These are phyloP conservation scores for Mythimna lalbum DNA, from an alignment of 2,888 invertebrate species.

Conservation along the genomic window DNA sequence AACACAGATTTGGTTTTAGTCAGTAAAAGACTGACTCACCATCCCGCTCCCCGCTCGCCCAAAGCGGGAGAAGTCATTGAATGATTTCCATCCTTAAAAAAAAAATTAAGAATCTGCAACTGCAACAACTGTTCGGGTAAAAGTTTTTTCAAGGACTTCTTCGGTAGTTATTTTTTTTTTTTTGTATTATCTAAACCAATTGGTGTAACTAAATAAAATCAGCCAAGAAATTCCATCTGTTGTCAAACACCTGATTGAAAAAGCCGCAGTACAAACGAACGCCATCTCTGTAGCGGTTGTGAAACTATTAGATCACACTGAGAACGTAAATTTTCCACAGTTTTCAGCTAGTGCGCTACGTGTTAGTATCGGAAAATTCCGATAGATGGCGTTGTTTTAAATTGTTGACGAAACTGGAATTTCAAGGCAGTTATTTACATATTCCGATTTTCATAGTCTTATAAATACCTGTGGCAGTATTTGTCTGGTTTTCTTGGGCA, in stretches of 20 bases:
- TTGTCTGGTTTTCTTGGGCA: conserved; percentile 68
- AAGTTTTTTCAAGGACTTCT: too few species aligned
- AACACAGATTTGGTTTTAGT: too few species aligned
- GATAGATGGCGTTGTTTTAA: conserved; percentile 55
- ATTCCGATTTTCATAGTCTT: background rate
- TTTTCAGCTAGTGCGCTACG: background rate
- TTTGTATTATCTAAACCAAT: too few species aligned
- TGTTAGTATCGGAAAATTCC: conserved; percentile 31
- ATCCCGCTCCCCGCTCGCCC: too few species aligned
- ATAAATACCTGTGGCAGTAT: conserved; percentile 69
- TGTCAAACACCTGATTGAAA: background rate
- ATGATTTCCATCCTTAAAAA: too few species aligned
- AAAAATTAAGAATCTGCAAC: too few species aligned
- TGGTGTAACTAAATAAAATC: too few species aligned
- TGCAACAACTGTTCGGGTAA: too few species aligned
- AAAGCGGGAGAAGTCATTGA: too few species aligned
- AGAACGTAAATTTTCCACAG: background rate
- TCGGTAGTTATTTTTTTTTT: too few species aligned
- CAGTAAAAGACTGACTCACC: too few species aligned
- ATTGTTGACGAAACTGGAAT: background rate
- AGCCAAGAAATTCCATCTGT: conserved; percentile 22
- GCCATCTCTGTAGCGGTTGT: conserved; percentile 32
- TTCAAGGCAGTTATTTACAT: background rate
- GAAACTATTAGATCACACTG: background rate
- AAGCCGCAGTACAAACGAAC: background rate